Conservation (phyloP, 2,888 invertebrate species). For the Drosophila kambysellisi region DNA sequence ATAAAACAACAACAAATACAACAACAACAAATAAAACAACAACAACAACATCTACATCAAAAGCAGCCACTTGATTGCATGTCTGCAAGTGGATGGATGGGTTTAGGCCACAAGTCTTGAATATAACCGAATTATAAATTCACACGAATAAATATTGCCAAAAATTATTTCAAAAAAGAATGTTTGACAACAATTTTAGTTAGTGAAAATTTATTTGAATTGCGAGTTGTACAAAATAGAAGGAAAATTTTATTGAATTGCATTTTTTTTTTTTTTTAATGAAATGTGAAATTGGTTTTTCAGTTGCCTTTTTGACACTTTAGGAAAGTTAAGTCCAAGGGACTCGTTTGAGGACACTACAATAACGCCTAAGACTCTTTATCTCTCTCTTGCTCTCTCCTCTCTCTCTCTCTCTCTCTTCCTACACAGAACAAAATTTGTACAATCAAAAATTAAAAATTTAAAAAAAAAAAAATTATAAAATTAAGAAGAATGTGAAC, state of each 20-base stretch:
- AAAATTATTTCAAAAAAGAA: background rate
- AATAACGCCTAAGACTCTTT: background rate
- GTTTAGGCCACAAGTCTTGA: background rate
- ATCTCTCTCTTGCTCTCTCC: background rate
- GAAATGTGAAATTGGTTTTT: constrained; percentile 8
- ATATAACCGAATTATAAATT: background rate
- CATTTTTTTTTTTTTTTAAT: background rate
- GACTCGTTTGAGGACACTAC: background rate
- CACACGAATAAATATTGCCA: background rate
- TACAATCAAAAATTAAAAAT: background rate
- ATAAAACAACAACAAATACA: constrained; percentile 4
- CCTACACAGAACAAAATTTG: background rate
- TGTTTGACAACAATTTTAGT: background rate
- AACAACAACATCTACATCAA: constrained; percentile 16
- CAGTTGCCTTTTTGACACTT: constrained; percentile 3
- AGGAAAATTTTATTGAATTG: background rate
- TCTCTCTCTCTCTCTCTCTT: background rate
- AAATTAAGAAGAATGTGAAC: background rate
- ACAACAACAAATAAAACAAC: constrained; percentile 12
- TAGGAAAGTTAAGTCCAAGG: background rate
- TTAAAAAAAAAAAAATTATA: no score
- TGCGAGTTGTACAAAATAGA: background rate
- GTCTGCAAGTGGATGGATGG: constrained; percentile 18
- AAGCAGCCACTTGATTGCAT: constrained; percentile 20
- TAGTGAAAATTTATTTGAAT: background rate